Evolutionary conservation across 2,113 vertebrate genomes (phyloP), one percentile per base, ranked within the genome.

Genomic region (Morone chrysops): DNA sequence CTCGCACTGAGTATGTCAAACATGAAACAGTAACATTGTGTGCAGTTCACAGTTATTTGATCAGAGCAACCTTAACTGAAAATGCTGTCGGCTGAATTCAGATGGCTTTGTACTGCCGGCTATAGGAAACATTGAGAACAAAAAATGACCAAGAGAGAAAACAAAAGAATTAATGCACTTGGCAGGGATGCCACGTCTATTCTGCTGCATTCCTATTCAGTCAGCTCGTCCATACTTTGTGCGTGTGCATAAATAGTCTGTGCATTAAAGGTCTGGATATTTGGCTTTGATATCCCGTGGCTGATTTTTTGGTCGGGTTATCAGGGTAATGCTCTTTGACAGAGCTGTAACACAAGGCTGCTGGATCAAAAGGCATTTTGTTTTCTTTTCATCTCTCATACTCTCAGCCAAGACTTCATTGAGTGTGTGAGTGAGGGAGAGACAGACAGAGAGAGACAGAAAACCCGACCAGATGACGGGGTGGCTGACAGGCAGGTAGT

Each of bases 381-480:
- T 92, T 93, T 92, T 85, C 90, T 91, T 91, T 93, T 92, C 89
- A 86, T 93, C 85, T 86, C 61, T 65, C 59, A 6, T 50, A 65
- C 69, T 75, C 69, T 75, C 75, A 70, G 85, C 86, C 88, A 82
- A 79, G 75, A 83, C 87, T 81, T 76, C 56, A 72, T 12, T 47
- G 76, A 86, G 75, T 14, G 13, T 70, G 68, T 12, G 17, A 72
- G 65, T 20, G 6, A 53, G 57, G 4, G n/a, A 75, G 61, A 47
- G 69, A 74, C 31, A 60, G 68, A 86, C 50, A 69, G 69, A 70
- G 16, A 57, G 68, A 82, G 86, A 74, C 85, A 56, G 43, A 75
- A 76, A 89, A 75, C 57, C 72, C 73, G 75, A 84, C 17, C 74
- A 50, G 80, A 85, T 81, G 86, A 83, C 41, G 31, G 50, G 22